These are phyloP conservation scores for Pammene fasciana DNA, from an alignment of 2,888 invertebrate species.

Conservation along the genomic window DNA sequence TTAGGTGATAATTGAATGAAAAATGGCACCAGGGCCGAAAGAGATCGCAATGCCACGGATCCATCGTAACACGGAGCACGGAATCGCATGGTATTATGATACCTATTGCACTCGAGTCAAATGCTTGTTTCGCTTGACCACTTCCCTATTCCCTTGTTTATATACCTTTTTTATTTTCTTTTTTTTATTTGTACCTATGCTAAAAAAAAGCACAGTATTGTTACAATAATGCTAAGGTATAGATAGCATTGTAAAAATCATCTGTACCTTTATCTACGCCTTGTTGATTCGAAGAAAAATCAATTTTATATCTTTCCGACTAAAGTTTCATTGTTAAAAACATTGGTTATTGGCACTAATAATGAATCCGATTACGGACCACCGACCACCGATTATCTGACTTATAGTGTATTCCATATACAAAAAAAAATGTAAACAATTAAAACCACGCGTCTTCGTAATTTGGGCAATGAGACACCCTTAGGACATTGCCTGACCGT, in stretches of 20 bases:
- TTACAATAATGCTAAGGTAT: background rate
- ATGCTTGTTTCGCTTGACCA: conserved; percentile 41
- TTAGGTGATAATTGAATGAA: conserved; percentile 70
- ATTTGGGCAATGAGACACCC: too few relatives aligned
- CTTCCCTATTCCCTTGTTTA: conserved; percentile 26
- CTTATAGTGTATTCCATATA: too few relatives aligned
- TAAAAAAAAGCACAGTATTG: background rate
- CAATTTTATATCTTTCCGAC: background rate
- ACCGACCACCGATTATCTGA: too few relatives aligned
- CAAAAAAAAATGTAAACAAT: too few relatives aligned
- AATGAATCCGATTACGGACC: too few relatives aligned
- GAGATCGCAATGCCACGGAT: conserved; percentile 64
- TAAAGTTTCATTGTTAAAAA: background rate
- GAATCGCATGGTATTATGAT: conserved; percentile 62
- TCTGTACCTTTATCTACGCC: background rate
- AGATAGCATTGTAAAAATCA: conserved; percentile 18
- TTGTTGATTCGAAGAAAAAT: background rate
- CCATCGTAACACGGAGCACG: conserved; percentile 65
- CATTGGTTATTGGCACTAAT: too few relatives aligned
- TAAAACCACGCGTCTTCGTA: too few relatives aligned
- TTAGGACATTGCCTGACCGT: too few relatives aligned
- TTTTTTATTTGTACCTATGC: conserved; percentile 1
- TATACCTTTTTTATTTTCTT: conserved; percentile 25
- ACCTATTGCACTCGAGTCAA: conserved; percentile 38
- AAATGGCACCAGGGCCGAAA: conserved; percentile 83